Percentiles rank a stretch among this genome's conserved stretches.
Evolutionary conservation across 2,113 vertebrate species (phyloP).

Genomic region (Grantiella picta): DNA sequence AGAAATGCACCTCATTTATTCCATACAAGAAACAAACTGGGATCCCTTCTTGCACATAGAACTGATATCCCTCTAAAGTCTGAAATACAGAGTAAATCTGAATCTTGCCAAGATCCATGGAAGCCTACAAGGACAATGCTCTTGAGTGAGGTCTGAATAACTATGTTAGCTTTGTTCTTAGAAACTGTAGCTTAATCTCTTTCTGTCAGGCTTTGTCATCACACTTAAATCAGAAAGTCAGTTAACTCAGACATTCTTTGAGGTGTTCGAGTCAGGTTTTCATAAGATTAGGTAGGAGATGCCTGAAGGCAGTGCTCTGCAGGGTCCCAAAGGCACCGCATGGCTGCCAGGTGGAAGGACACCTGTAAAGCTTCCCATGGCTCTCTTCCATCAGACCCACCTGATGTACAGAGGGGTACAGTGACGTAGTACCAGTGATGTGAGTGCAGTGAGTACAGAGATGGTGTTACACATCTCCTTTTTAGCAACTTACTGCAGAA

Average conservation of each 20-base stretch:
- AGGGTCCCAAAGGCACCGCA: rapidly evolving
- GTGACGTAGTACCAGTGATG: too few relatives aligned
- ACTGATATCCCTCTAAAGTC: not conserved
- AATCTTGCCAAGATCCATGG: not conserved
- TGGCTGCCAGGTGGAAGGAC: rapidly evolving
- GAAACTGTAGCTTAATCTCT: not conserved
- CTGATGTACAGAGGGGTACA: too few relatives aligned
- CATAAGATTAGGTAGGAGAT: not conserved
- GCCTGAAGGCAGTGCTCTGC: not conserved
- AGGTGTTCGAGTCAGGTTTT: not conserved
- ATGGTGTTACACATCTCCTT: not conserved
- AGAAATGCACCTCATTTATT: not conserved
- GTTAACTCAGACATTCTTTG: not conserved
- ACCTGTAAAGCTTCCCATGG: not conserved
- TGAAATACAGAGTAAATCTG: not conserved
- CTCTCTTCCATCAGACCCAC: not conserved
- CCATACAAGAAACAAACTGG: not conserved
- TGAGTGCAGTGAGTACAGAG: rapidly evolving
- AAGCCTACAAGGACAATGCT: not conserved
- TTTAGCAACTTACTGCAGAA: not conserved
- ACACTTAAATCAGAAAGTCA: not conserved
- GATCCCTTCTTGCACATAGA: not conserved
- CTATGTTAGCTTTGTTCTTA: not conserved
- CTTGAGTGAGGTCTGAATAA: not conserved
- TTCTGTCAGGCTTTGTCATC: not conserved